Evolutionary conservation across 1,140 invertebrate species (phyloP).

Genomic region (Drosophila takahashii): DNA sequence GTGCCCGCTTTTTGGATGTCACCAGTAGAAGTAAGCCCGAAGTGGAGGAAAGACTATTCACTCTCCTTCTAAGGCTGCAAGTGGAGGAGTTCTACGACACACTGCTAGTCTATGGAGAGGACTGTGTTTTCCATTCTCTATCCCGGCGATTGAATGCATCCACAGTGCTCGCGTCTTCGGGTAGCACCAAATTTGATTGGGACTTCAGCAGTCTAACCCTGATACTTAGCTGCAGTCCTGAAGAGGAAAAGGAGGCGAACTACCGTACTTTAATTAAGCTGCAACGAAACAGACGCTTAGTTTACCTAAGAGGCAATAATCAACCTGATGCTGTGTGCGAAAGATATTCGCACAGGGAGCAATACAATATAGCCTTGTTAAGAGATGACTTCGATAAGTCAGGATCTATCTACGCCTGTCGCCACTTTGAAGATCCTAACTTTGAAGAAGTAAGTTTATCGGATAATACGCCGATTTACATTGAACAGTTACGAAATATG

Average conservation of each 20-base stretch:
- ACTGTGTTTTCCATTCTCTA: constrained; percentile 46
- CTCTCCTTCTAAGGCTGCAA: constrained; percentile 22
- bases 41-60: constrained; percentile 10
- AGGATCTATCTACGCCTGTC: constrained; percentile 31
- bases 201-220: constrained; percentile 26
- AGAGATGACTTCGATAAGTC: background rate
- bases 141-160: constrained; percentile 5
- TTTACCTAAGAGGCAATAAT: background rate
- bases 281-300: constrained; percentile 34
- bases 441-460: constrained; percentile 2
- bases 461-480: constrained; percentile 14
- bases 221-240: constrained; percentile 33
- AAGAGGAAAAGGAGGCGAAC: constrained; percentile 25
- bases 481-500: constrained; percentile 57
- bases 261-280: constrained; percentile 17
- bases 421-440: constrained; percentile 10
- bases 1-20: background rate
- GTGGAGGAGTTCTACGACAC: constrained; percentile 42
- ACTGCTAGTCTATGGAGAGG: constrained; percentile 34
- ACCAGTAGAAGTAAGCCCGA: background rate
- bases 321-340: constrained; percentile 17
- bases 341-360: constrained; percentile 28
- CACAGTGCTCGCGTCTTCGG: constrained; percentile 28
- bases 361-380: constrained; percentile 57
- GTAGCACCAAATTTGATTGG: constrained; percentile 50